A percentile compares a stretch with the other conserved stretches of the same genome.
Evolutionary conservation across 2,113 vertebrate species (phyloP).

Genomic region (Daboia siamensis): DNA sequence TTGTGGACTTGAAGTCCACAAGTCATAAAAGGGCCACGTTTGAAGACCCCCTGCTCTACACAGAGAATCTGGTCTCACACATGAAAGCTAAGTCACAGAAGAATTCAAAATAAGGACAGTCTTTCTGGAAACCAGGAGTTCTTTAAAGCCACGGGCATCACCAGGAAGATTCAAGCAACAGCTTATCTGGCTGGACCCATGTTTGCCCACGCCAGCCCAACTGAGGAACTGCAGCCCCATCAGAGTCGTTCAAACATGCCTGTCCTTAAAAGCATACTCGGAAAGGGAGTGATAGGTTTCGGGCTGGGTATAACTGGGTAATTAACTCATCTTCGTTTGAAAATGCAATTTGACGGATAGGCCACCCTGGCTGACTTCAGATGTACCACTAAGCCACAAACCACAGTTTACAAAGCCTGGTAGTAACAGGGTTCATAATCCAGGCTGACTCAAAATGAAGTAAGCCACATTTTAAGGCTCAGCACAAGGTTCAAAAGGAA

Average conservation of each 20-base stretch:
- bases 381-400: neutral
- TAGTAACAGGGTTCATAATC: neutral
- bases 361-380: neutral
- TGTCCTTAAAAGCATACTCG: slow-evolving; percentile 4
- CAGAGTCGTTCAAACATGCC: neutral
- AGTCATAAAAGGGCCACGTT: too few relatives aligned
- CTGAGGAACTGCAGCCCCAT: slow-evolving; percentile 20
- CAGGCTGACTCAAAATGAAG: neutral
- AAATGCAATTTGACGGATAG: neutral
- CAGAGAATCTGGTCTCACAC: slow-evolving; percentile 19
- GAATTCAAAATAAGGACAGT: slow-evolving; percentile 39
- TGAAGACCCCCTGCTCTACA: slow-evolving; percentile 18
- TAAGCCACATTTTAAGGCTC: neutral
- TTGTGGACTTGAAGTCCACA: too few relatives aligned
- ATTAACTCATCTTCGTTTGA: neutral
- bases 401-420: neutral
- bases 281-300: neutral
- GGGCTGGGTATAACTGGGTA: neutral
- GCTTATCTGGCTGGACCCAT: neutral
- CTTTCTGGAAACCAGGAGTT: slow-evolving; percentile 25
- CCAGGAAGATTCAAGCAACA: slow-evolving; percentile 24
- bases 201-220: slow-evolving; percentile 20
- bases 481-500: neutral
- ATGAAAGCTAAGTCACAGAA: slow-evolving; percentile 13
- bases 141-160: neutral